Evolutionary conservation across 1,140 invertebrate genomes (phyloP).

Genomic region (Drosophila sproati): DNA sequence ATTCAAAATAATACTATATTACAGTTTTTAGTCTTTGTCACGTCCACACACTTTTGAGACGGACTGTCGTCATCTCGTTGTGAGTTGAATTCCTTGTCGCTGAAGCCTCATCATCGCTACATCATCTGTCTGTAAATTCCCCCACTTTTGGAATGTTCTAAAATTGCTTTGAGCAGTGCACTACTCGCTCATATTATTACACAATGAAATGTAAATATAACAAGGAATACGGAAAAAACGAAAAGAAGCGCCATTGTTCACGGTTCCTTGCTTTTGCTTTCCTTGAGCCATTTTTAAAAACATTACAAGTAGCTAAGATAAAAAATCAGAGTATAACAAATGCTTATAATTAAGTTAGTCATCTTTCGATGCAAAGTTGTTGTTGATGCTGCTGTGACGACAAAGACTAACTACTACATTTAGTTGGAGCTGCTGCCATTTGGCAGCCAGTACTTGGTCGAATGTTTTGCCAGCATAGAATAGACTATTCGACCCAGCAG

Average conservation of each 20-base stretch:
- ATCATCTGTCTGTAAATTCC: constrained; percentile 5
- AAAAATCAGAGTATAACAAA: neutral
- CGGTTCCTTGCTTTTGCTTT: constrained; percentile 43
- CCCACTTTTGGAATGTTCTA: constrained; percentile 50
- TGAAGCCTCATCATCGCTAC: neutral
- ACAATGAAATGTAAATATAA: constrained; percentile 78
- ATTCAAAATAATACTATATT: constrained; percentile 14
- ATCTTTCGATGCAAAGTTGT: constrained; percentile 1
- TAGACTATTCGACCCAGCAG: constrained; percentile 16
- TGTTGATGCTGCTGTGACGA: constrained; percentile 7
- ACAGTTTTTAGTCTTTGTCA: constrained; percentile 15
- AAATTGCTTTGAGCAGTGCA: constrained; percentile 8
- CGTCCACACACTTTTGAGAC: constrained; percentile 45
- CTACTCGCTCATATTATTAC: constrained; percentile 32
- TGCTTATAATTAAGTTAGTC: neutral
- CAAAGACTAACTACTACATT: neutral
- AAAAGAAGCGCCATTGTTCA: constrained; percentile 15
- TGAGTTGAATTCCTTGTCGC: neutral
- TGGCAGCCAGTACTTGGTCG: constrained; percentile 47
- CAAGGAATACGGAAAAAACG: constrained; percentile 57
- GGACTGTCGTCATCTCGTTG: constrained; percentile 7
- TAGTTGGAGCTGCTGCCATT: constrained; percentile 39
- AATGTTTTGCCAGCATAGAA: constrained; percentile 30
- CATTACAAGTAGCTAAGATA: constrained; percentile 12
- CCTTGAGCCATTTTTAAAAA: constrained; percentile 31